A percentile compares a stretch with the other conserved stretches of the same genome.
Evolutionary conservation across 2,888 invertebrate species (phyloP).

Genomic region (Brassicogethes aeneus): DNA sequence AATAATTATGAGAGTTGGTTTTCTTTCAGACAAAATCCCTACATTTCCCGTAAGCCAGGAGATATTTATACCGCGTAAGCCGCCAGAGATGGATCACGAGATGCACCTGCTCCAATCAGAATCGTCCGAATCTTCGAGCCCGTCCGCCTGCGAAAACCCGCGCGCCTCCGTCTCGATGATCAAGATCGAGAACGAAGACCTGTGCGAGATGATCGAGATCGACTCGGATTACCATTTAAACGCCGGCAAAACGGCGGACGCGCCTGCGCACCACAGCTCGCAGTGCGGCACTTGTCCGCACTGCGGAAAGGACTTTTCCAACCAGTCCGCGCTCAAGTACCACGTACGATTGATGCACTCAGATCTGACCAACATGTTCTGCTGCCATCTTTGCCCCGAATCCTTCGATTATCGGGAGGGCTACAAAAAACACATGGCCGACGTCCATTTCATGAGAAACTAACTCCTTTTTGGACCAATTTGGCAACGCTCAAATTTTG

Average conservation of each 20-base stretch:
- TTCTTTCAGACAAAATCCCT: constrained; percentile 26
- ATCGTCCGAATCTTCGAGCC: constrained; percentile 25
- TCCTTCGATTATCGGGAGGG: constrained; percentile 61
- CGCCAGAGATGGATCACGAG: constrained; percentile 27
- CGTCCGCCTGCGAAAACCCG: constrained; percentile 27
- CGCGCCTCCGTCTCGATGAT: constrained; percentile 28
- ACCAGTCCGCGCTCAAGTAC: constrained; percentile 61
- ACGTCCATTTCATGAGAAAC: constrained; percentile 55
- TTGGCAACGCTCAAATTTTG: constrained; percentile 2
- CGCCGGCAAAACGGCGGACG: constrained; percentile 2
- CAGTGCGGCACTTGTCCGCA: constrained; percentile 58
- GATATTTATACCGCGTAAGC: constrained; percentile 28
- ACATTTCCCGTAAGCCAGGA: too few relatives aligned
- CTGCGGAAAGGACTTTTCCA: constrained; percentile 59
- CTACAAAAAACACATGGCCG: constrained; percentile 62
- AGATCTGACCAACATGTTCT: constrained; percentile 56
- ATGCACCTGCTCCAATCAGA: constrained; percentile 6
- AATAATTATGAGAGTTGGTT: too few relatives aligned
- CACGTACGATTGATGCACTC: constrained; percentile 57
- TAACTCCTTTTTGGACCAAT: constrained; percentile 26
- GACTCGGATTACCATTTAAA: not conserved
- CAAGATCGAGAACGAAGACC: constrained; percentile 22
- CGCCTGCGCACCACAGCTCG: constrained; percentile 36
- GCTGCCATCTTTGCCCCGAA: constrained; percentile 60
- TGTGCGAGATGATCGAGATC: not conserved